phyloP scores from a whole-genome alignment of 1,140 invertebrate species.

The Cydia amplana region DNA sequence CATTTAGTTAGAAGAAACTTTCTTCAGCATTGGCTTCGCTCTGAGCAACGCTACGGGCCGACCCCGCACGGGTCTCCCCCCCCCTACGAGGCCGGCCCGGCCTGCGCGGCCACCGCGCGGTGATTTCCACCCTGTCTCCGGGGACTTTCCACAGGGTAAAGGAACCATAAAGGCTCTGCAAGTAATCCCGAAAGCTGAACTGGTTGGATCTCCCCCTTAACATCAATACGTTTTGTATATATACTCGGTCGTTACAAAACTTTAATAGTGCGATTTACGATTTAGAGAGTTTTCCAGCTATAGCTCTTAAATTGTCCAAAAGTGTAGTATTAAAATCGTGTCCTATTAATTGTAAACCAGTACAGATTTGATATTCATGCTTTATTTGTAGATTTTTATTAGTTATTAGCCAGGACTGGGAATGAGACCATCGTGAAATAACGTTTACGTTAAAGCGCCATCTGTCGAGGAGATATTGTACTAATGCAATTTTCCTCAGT shows the following conservation, averaged over 20 bases:
- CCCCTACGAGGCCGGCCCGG: conserved; percentile 61
- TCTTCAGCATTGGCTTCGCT: conserved; percentile 70
- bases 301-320: not conserved
- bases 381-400: not conserved
- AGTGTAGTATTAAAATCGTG: not conserved
- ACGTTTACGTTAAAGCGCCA: conserved; percentile 32
- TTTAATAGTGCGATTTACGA: conserved; percentile 54
- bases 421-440: not conserved
- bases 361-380: not conserved
- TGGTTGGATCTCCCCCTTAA: conserved; percentile 54
- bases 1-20: conserved; percentile 64
- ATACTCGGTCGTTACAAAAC: conserved; percentile 44
- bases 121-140: conserved; percentile 75
- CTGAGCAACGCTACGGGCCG: conserved; percentile 70
- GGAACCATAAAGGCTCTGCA: conserved; percentile 57
- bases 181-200: conserved; percentile 71
- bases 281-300: conserved; percentile 2
- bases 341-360: not conserved
- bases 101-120: conserved; percentile 56
- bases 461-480: conserved; percentile 25
- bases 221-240: conserved; percentile 39
- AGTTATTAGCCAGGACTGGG: not conserved
- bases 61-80: conserved; percentile 56
- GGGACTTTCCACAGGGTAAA: conserved; percentile 76
- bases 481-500: not conserved